Evolutionary conservation across 2,888 invertebrate genomes (phyloP).

Genomic region (Mellilla xanthometata): DNA sequence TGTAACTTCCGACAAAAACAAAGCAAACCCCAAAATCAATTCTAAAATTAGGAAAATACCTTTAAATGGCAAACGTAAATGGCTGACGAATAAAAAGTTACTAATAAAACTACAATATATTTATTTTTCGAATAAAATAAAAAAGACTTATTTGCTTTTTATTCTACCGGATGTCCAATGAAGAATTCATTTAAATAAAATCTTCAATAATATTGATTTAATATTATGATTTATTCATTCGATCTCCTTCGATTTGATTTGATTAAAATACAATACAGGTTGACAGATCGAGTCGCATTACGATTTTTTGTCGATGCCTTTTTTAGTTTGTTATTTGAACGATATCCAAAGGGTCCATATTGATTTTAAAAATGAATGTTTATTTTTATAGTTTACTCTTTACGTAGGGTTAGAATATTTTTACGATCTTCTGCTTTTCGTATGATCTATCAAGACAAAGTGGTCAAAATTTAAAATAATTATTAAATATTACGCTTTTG

Average conservation of each 20-base stretch:
- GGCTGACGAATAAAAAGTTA: too few species aligned
- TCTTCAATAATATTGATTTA: constrained; percentile 21
- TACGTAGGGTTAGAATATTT: constrained; percentile 32
- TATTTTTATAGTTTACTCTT: constrained; percentile 67
- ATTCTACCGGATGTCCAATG: not conserved
- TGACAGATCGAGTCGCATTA: constrained; percentile 71
- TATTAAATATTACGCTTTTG: too few species aligned
- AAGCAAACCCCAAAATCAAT: too few species aligned
- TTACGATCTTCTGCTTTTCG: too few species aligned
- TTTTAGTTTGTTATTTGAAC: constrained; percentile 70
- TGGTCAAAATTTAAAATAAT: too few species aligned
- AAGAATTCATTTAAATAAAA: constrained; percentile 23
- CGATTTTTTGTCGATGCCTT: constrained; percentile 48
- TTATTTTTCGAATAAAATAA: too few species aligned
- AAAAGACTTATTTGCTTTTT: too few species aligned
- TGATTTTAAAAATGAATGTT: constrained; percentile 73
- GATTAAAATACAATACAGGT: constrained; percentile 68
- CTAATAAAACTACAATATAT: too few species aligned
- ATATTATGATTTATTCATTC: constrained; percentile 55
- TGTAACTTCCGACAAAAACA: too few species aligned
- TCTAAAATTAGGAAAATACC: too few species aligned
- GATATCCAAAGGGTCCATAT: constrained; percentile 73
- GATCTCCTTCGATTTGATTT: constrained; percentile 42
- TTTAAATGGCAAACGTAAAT: too few species aligned
- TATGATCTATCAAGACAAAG: too few species aligned